Evolutionary conservation across 2,888 invertebrate genomes (phyloP), one percentile per base, ranked within the genome.

Genomic region (Seira sanloemensis): DNA sequence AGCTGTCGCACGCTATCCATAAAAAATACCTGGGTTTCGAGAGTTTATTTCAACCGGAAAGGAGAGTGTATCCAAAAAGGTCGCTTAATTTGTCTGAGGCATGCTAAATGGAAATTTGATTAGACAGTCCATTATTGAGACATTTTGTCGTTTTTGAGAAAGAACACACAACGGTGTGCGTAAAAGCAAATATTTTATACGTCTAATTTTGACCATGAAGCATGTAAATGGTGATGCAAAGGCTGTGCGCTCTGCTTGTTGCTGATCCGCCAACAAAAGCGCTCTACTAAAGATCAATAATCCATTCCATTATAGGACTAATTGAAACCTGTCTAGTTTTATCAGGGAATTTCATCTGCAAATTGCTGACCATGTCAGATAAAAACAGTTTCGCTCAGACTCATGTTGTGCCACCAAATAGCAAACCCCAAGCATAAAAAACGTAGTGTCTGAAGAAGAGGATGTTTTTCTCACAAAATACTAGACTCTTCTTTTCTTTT

Each of bases 221-320:
- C 37, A 37, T 37, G 37, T 37, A 7, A 12, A 12, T 7, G 37
- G 37, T n/a, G n/a, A n/a, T n/a, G n/a, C n/a, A n/a, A n/a, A n/a
- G n/a, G n/a, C n/a, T n/a, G n/a, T n/a, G n/a, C n/a, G n/a, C n/a
- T n/a, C n/a, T n/a, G n/a, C n/a, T n/a, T n/a, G 27, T 24, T 72
- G 71, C 67, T 72, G 72, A 73, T 66, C 72, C 46, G 58, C 27
- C 54, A 69, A 78, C 71, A 80, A 80, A 79, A 74, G 80, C 67
- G 62, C 75, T 75, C 67, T 54, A 77, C 78, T 77, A 80, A 65
- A 87, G 87, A 88, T 88, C 88, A 86, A 88, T 88, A 88, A 88
- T 88, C 87, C 86, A 86, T 86, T 88, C 88, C 88, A 88, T 88
- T 88, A 88, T 88, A 87, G 79, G 79, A 84, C 86, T 88, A 88